Evolutionary conservation across 1,140 invertebrate species (phyloP).

Genomic region (Apis florea): DNA sequence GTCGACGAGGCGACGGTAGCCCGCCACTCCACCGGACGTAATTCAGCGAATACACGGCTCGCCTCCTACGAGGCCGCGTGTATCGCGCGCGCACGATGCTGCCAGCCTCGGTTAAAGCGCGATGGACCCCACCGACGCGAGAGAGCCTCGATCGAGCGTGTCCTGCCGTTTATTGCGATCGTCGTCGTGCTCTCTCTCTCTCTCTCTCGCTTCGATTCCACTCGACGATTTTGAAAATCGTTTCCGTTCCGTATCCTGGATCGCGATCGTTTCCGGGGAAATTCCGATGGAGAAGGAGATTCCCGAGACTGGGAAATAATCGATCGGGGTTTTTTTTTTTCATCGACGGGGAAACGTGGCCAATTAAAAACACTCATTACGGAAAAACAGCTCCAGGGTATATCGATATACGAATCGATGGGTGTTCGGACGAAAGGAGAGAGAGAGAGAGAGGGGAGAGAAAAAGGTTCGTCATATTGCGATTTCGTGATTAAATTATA

Average conservation of each 20-base stretch:
- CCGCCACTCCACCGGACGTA: constrained; percentile 53
- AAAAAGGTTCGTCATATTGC: constrained; percentile 50
- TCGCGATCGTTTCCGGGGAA: neutral
- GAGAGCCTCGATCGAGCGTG: constrained; percentile 64
- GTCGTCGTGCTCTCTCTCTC: constrained; percentile 52
- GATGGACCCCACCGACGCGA: constrained; percentile 58
- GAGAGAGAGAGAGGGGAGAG: too few relatives aligned
- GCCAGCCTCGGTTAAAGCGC: constrained; percentile 55
- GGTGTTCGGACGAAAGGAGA: neutral
- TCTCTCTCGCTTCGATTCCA: neutral
- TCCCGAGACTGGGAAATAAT: neutral
- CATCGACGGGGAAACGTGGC: neutral
- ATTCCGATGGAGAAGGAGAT: too few relatives aligned
- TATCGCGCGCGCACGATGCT: constrained; percentile 40
- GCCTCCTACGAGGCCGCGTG: constrained; percentile 38
- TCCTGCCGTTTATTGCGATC: constrained; percentile 65
- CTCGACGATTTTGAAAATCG: too few relatives aligned
- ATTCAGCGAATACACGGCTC: constrained; percentile 59
- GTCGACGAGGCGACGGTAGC: constrained; percentile 38
- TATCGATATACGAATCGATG: neutral
- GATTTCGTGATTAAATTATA: constrained; percentile 56
- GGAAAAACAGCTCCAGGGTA: neutral
- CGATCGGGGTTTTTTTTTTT: neutral
- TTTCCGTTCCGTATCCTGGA: neutral
- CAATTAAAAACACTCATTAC: constrained; percentile 29